These are phyloP conservation scores for Gandaritis pyraliata DNA, from an alignment of 2,888 invertebrate species.

Conservation along the genomic window DNA sequence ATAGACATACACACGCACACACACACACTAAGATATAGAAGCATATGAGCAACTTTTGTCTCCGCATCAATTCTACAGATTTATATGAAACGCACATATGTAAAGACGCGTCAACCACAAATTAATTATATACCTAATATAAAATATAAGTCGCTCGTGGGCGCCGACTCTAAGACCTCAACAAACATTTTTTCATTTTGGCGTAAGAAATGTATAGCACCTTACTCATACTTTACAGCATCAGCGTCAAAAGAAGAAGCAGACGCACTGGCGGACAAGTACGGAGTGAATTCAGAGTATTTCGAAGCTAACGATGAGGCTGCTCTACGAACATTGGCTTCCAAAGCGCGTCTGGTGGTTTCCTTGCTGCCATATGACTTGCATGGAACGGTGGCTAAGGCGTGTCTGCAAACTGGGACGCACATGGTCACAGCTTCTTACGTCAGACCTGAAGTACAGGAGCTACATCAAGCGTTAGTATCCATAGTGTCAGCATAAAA, in stretches of 20 bases:
- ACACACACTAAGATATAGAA: too few relatives aligned
- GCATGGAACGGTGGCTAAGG: constrained; percentile 93
- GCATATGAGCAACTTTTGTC: too few relatives aligned
- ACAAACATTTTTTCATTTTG: too few relatives aligned
- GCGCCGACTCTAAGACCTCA: too few relatives aligned
- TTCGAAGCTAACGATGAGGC: constrained; percentile 91
- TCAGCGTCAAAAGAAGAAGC: constrained; percentile 95
- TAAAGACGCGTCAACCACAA: too few relatives aligned
- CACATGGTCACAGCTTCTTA: constrained; percentile 99
- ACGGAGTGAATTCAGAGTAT: constrained; percentile 91
- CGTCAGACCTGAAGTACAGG: constrained; percentile 92
- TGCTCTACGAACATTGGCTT: constrained; percentile 88
- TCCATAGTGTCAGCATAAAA: neutral
- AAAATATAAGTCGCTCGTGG: too few relatives aligned
- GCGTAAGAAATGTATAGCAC: too few relatives aligned
- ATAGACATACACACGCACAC: too few relatives aligned
- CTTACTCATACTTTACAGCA: constrained; percentile 66
- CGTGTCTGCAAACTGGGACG: constrained; percentile 93
- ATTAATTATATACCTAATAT: too few relatives aligned
- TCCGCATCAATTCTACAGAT: too few relatives aligned
- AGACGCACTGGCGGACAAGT: constrained; percentile 90
- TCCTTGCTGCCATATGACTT: constrained; percentile 96
- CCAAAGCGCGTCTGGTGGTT: constrained; percentile 90
- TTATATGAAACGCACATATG: too few relatives aligned
- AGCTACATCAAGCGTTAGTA: constrained; percentile 89